These are phyloP conservation scores for Epirrita christyi DNA, from an alignment of 2,888 invertebrate genomes.

Conservation along the genomic window DNA sequence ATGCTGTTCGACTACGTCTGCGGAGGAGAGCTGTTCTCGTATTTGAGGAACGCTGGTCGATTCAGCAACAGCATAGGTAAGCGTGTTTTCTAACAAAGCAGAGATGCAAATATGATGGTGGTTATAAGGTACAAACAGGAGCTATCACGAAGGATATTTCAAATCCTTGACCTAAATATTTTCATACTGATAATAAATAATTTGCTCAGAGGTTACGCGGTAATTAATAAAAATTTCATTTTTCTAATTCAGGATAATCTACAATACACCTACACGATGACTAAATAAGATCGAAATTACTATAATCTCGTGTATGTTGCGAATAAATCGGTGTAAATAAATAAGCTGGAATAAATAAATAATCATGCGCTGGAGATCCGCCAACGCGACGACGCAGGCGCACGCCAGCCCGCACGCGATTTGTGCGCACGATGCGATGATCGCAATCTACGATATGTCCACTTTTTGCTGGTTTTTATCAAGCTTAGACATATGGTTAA, in stretches of 20 bases:
- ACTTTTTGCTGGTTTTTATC: constrained; percentile 45
- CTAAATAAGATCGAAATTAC: constrained; percentile 28
- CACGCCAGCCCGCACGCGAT: constrained; percentile 31
- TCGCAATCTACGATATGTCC: constrained; percentile 33
- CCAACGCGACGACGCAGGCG: constrained; percentile 49
- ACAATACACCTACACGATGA: constrained; percentile 6
- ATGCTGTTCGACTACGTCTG: constrained; percentile 99
- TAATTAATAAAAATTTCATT: constrained; percentile 2
- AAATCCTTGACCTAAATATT: constrained; percentile 5
- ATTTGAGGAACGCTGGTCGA: constrained; percentile 95
- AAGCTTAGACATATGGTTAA: constrained; percentile 22
- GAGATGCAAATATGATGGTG: too few species aligned
- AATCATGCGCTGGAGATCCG: constrained; percentile 52
- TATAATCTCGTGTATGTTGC: constrained; percentile 29
- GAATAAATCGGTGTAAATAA: constrained; percentile 59
- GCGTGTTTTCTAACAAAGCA: constrained; percentile 18
- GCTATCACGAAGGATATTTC: background rate
- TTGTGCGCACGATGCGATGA: constrained; percentile 53
- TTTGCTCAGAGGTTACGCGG: constrained; percentile 1
- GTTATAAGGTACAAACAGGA: background rate
- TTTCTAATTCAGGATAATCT: background rate
- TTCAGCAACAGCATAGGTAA: constrained; percentile 93
- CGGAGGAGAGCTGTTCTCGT: constrained; percentile 98
- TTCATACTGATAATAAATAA: background rate
- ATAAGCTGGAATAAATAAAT: constrained; percentile 68